Evolutionary conservation across 2,888 invertebrate genomes (phyloP), one percentile per base, ranked within the genome.

Genomic region (Eupithecia centaureata): DNA sequence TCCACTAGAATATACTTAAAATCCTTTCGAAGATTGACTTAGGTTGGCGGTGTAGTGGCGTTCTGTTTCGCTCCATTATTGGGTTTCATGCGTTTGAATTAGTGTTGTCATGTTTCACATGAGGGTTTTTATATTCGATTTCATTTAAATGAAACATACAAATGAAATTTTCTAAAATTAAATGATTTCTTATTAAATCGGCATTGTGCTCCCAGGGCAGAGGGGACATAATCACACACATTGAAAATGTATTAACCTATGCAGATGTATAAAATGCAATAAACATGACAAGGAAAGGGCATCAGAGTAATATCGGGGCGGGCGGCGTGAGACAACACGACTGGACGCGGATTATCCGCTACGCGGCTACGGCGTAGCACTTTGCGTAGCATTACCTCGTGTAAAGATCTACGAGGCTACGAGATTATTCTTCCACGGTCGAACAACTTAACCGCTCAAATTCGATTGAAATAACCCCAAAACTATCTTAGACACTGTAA

Each of bases 321-420:
- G 38, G 38, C 22, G 82, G 85, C 90, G 92, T 92, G 92, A 86
- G 92, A 91, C 88, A 82, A 81, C 86, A 86, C 90, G 84, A 76
- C 85, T 88, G 88, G 91, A 84, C 86, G 80, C 81, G 88, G 92
- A 91, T 91, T 88, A 92, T 86, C 85, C 82, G 77, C 88, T 89
- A 90, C 90, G 86, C 79, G 79, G 82, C 90, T 91, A 90, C 90
- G 87, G 52, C 83, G 91, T 91, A 90, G 90, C 83, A 76, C 82
- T 76, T 77, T 73, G 77, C 82, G 88, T 89, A 88, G 89, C 82
- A 81, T 79, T 81, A 83, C 67, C 74, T 52, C 32, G 68, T 66
- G 66, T 63, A 62, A 77, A 82, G 79, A 78, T 74, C 74, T 77
- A 76, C 79, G 76, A 70, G 61, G 32, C 62, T 63, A 57, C 59